Evolutionary conservation across 2,797 vertebrate genomes (phyloP), one percentile per base, ranked within the genome.

Genomic region (Acipenser oxyrinchus): DNA sequence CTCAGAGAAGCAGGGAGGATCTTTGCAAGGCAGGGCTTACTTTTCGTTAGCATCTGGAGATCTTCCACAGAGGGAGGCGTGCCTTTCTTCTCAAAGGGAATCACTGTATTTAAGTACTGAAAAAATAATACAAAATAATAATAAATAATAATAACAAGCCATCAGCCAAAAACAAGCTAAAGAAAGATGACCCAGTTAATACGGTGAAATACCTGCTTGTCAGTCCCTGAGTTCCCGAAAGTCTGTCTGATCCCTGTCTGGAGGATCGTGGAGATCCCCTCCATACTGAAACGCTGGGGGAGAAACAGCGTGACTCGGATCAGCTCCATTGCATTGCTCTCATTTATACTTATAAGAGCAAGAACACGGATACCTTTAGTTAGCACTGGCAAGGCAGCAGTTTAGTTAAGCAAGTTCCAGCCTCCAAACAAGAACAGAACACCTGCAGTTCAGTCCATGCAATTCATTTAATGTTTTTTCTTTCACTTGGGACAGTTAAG

Each of bases 41-140:
- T 96, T 81, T 97, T 97, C 60, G 96, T 97, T 78, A 98, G 87
- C 93, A 98, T 95, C 86, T 98, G 94, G 79, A 99, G 88, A 79
- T 99, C 95, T n/a, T 99, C 95, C 0, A 99, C 93, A 0, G 96
- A 91, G 0, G 92, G 96, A 11, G 91, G 91, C 0, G 76, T 86
- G 51, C 78, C 85, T 74, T 94, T 99, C 87, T 97, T 96, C 88
- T 99, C 94, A 0, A 88, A 99, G 6, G 96, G 96, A 73, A 99
- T 99, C 73, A 99, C 95, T 1, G 96, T 98, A 84, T 97, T 97
- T 77, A 98, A 86, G 84, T 97, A 97, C 96, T 99, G 79, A 37
- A 66, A 76, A 37, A 55, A 37, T 37, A 37, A 37, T 37, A 37
- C 18, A 37, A 4, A 37, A 37, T 37, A 37, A 37, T 37, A 37